Base-by-base conservation (phyloP, 2,797 vertebrate species). In the Catamblyrhynchus diadema region DNA sequence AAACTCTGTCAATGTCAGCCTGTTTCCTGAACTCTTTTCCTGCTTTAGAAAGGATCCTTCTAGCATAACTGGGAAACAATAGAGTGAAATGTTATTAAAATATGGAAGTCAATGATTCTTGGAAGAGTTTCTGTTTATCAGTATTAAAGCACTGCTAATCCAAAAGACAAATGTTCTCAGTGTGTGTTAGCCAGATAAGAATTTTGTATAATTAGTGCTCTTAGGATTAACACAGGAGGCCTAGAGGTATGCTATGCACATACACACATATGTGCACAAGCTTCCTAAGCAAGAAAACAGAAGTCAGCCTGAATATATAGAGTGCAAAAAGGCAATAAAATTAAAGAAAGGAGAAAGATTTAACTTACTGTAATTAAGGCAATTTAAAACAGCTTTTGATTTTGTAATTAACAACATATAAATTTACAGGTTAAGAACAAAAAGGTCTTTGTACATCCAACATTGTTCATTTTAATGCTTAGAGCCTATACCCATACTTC, bases 51-150 rank as follows among this genome's bases (percentile, higher is more conserved):
- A 92, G 47, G 73, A 90, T 96, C 33, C 67, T 91, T 96, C 81
- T 54, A 94, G 80, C 91, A 85, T 90, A 91, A 88, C 80, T 44
- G 33, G 22, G 41, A 96, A 96, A 95, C 86, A 96, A 94, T 92
- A 83, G 59, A 96, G 65, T 69, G 83, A 96, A 97, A 93, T 65
- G 54, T 86, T 98, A 97, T 97, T 98, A 97, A 95, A 97, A 96
- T 97, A 97, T 91, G 77, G 79, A 95, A 98, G 82, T 95, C 94
- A 96, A 56, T 95, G 97, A 95, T 78, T 97, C 62, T 93, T 96
- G 91, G 92, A 98, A 97, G 67, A 94, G 70, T 96, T 97, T 96
- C 77, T 97, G 86, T 97, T 98, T 97, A 97, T 97, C 95, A 74
- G 59, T 90, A 87, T 96, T 97, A 95, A 91, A 97, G 86, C 92